Conservation (phyloP, 2,113 vertebrate species). For the Bostrychus sinensis region DNA sequence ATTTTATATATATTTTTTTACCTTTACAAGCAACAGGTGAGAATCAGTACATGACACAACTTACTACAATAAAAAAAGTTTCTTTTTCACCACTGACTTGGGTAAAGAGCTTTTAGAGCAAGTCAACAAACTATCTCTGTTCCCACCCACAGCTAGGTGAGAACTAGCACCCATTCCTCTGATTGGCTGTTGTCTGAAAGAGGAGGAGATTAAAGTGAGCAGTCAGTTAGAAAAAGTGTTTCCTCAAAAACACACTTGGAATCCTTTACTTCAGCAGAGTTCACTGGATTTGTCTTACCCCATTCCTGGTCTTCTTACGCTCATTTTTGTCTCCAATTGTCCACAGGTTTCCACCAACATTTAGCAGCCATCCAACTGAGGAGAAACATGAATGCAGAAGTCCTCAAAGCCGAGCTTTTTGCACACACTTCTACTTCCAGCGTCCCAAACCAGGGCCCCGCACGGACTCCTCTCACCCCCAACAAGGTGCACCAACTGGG, state of each 20-base stretch:
- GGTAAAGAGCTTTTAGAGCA: no score
- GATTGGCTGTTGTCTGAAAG: constrained; percentile 3
- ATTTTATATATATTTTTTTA: no score
- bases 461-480: constrained; percentile 38
- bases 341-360: constrained; percentile 47
- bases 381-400: constrained; percentile 58
- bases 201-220: no score
- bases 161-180: not conserved
- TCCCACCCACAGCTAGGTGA: not conserved
- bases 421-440: constrained; percentile 19
- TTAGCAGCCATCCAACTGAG: constrained; percentile 73
- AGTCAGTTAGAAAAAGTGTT: no score
- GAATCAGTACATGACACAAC: no score
- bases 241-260: no score
- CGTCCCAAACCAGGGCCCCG: constrained; percentile 31
- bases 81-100: no score
- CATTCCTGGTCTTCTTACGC: constrained; percentile 1
- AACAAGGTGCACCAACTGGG: constrained; percentile 68
- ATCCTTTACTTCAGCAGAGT: no score
- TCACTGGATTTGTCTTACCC: constrained; percentile 22
- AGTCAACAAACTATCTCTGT: no score
- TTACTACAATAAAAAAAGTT: no score
- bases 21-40: no score
- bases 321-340: constrained; percentile 12
- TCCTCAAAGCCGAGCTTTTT: constrained; percentile 49